Percentiles rank a stretch among this genome's conserved stretches.
These are phyloP conservation scores for Ligdia adustata DNA, from an alignment of 2,888 invertebrate genomes.

Conservation along the genomic window DNA sequence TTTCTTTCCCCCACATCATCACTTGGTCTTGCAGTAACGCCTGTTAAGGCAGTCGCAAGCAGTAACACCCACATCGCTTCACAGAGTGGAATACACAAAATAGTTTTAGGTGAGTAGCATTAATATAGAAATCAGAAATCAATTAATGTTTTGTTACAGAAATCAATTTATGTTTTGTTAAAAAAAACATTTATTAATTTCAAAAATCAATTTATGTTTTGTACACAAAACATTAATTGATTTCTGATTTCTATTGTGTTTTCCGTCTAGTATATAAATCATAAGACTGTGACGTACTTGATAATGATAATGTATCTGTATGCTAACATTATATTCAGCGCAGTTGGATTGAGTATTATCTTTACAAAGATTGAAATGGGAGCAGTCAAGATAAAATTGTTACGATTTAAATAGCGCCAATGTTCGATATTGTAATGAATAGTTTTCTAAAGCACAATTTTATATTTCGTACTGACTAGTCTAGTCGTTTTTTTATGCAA, in stretches of 20 bases:
- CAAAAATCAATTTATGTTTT: too few relatives aligned
- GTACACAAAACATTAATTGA: slow-evolving; percentile 17
- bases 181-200: too few relatives aligned
- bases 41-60: slow-evolving; percentile 7
- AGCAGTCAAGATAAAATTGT: too few relatives aligned
- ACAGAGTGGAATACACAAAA: slow-evolving; percentile 5
- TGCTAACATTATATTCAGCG: slow-evolving; percentile 6
- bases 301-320: slow-evolving; percentile 22
- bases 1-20: slow-evolving; percentile 6
- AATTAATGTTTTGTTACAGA: slow-evolving; percentile 17
- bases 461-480: too few relatives aligned
- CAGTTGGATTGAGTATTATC: slow-evolving; percentile 4
- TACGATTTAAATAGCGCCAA: too few relatives aligned
- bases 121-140: slow-evolving; percentile 22
- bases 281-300: slow-evolving; percentile 16
- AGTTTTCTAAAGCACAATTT: too few relatives aligned
- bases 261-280: slow-evolving; percentile 18
- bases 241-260: slow-evolving; percentile 21
- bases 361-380: background rate
- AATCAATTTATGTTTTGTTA: too few relatives aligned
- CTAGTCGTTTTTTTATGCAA: too few relatives aligned
- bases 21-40: slow-evolving; percentile 16
- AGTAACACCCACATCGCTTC: slow-evolving; percentile 11
- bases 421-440: too few relatives aligned
- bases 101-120: slow-evolving; percentile 3